Percentiles rank a stretch among this genome's conserved stretches.
phyloP scores from a whole-genome alignment of 2,113 vertebrate species.

The Equus quagga region DNA sequence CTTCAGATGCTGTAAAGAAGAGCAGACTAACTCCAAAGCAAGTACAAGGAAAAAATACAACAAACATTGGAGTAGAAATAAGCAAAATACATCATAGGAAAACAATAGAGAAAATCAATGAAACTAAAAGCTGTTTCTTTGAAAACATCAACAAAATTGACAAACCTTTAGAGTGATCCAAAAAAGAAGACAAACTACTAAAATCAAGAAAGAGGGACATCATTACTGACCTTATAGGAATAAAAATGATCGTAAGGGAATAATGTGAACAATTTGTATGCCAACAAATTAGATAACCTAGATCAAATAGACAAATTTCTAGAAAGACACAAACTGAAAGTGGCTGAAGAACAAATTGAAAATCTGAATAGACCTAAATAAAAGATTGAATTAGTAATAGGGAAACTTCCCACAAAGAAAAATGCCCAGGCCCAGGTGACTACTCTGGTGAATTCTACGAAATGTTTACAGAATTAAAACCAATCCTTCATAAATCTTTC shows the following conservation, averaged over 20 bases:
- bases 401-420: neutral
- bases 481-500: neutral
- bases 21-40: neutral
- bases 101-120: neutral
- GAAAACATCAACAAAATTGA: neutral
- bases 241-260: neutral
- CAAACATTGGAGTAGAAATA: neutral
- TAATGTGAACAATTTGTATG: neutral
- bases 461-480: neutral
- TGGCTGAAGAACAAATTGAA: neutral
- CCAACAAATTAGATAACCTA: neutral
- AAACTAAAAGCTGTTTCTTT: neutral
- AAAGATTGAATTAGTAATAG: neutral
- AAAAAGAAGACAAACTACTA: too few relatives aligned
- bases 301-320: neutral
- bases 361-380: neutral
- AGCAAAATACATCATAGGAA: neutral
- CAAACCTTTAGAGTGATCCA: neutral
- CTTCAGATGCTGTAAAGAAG: neutral
- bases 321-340: neutral
- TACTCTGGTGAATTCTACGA: neutral
- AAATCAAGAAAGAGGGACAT: too few relatives aligned
- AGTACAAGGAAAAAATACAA: neutral
- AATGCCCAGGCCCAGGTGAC: neutral
- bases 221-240: neutral